Evolutionary conservation across 1,140 invertebrate genomes (phyloP), one percentile per base, ranked within the genome.

Genomic region (Atta colombica): DNA sequence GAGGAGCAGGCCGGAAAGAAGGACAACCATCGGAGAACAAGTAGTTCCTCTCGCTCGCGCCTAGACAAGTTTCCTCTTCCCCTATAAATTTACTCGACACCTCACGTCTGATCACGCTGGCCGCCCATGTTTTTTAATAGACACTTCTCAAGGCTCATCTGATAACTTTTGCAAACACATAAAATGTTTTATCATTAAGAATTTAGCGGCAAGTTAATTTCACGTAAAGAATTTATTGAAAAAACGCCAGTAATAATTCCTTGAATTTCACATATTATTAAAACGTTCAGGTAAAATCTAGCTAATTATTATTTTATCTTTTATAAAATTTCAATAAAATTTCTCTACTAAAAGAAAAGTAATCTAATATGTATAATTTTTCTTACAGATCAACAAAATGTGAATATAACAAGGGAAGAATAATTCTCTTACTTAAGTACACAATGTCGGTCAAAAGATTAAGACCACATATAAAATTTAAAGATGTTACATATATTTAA

Each of bases 11-110:
- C 45, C 71, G 31, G 18, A 39, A 69, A 69, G 63, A 86, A 81
- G 77, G 60, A 81, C 77, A 72, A 60, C 51, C 10, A 10, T 8
- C 25, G 51, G 39, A 77, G 84, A 86, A 60, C 60, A 63, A 45
- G 7, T 35, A 18, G 18, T 25, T 25, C 25, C 77, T 80, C 51
- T 78, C 75, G 31, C 84, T 78, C 51, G 31, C 74, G 55, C 75
- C n/a, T 25, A 45, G 39, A 69, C 12, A 16, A 60, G 18, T 75
- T 75, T 25, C 80, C 69, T 84, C 58, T 69, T 84, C 69, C 75
- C 69, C 80, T 84, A 84, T 72, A 84, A 84, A 84, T 84, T 84
- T 84, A 84, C 75, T 84, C 80, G 69, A 84, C 69, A 45, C 69
- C 69, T 84, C 69, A 31, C 39, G 49, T 61, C 63, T 28, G 60